A percentile compares a stretch with the other conserved stretches of the same genome.
These are phyloP conservation scores for Agrochola circellaris DNA, from an alignment of 2,888 invertebrate genomes.

Conservation along the genomic window DNA sequence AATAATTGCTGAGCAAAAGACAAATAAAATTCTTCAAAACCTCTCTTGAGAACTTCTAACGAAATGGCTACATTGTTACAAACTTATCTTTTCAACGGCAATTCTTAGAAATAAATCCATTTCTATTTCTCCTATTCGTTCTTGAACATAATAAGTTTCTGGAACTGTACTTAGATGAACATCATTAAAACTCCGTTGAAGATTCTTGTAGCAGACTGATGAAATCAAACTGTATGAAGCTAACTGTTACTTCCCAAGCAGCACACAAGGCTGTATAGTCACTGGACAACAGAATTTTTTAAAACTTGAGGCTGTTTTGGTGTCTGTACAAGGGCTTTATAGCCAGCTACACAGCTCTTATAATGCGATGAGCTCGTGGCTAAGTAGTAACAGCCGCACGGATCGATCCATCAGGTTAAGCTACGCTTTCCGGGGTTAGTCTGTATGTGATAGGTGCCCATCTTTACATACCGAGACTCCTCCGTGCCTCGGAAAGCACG, in stretches of 20 bases:
- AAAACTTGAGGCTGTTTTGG: too few species aligned
- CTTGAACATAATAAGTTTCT: background rate
- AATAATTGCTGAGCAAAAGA: background rate
- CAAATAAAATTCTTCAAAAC: background rate
- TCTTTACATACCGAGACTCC: too few species aligned
- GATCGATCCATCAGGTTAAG: too few species aligned
- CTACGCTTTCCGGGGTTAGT: too few species aligned
- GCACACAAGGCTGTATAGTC: too few species aligned
- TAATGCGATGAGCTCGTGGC: too few species aligned
- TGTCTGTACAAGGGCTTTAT: too few species aligned
- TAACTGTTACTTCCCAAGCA: too few species aligned
- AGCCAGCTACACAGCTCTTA: background rate
- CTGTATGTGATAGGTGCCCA: too few species aligned
- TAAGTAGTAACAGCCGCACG: too few species aligned
- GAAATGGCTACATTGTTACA: background rate
- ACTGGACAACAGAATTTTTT: too few species aligned
- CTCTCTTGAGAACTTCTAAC: background rate
- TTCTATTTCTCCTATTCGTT: background rate
- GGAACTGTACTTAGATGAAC: background rate
- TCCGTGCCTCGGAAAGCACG: too few species aligned
- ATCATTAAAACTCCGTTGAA: slow-evolving; percentile 13
- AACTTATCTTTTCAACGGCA: background rate
- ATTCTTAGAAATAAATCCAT: background rate
- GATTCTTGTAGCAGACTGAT: background rate
- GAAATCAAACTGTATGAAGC: background rate